Evolutionary conservation across 92 coral and sea anemone genomes (phyloP), one percentile per base, ranked within the genome.

Genomic region (Meandrina meandrites): DNA sequence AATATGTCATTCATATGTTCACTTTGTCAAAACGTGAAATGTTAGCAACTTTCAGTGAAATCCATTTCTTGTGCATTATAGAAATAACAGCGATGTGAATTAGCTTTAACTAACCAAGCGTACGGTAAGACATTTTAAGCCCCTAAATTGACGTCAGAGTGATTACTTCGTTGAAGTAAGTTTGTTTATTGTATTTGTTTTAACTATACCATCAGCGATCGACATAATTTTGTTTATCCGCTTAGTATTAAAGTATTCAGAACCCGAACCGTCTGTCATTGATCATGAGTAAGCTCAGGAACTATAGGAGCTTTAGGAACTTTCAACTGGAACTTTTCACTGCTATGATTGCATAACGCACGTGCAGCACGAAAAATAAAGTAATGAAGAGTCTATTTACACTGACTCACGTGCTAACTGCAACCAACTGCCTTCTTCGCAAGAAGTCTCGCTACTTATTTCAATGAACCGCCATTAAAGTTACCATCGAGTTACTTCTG

Each of bases 331-430:
- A 24, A 0, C 12, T 24, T 36, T 73, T 35, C 50, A 36, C 78
- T 21, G 78, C 3, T 51, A 73, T 48, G 53, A 48, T 10, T 1
- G 35, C 51, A 16, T 27, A 4, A 18, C 6, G 28, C 30, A 36
- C 51, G 78, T 73, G 78, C 50, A 27, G 50, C 30, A 35, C 27
- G 27, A 40, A 36, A 40, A 36, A 35, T 28, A 30, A 66, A 66
- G 7, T 19, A 60, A 8, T 60, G 40, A 31, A 17, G 45, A 71
- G 45, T 73, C 34, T 36, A 6, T 73, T 36, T 40, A 73, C n/a
- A n/a, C n/a, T n/a, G n/a, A n/a, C 78, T 34, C 48, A 73, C 78
- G 78, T 73, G 78, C 78, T 19, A 15, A 22, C 35, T 68, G 37
- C 40, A 35, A 35, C 14, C 40, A 34, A 31, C 47, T 32, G 40